phyloP scores from a whole-genome alignment of 2,113 vertebrate species.

The Microcebus griseorufus region DNA sequence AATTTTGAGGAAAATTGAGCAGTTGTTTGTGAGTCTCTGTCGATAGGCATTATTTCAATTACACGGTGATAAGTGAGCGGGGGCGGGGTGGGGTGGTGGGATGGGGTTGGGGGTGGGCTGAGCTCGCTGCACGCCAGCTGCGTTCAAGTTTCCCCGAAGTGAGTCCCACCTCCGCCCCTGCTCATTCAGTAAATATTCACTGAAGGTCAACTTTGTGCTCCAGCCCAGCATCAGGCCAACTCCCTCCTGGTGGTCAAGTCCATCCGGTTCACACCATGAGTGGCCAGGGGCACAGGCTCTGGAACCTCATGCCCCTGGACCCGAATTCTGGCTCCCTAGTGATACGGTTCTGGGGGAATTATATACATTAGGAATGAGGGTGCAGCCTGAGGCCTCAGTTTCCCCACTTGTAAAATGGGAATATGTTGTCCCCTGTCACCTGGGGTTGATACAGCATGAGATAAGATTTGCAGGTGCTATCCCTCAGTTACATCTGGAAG shows the following conservation, averaged over 20 bases:
- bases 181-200: conserved; percentile 48
- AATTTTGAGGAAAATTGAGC: conserved; percentile 97
- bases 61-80: conserved; percentile 89
- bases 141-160: conserved; percentile 52
- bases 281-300: neutral
- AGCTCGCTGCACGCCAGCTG: neutral
- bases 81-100: neutral
- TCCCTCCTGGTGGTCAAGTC: neutral
- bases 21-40: conserved; percentile 97
- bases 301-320: neutral
- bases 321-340: neutral
- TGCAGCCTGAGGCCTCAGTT: neutral
- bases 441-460: neutral
- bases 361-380: neutral
- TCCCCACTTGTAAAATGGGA: neutral
- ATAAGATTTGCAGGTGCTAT: neutral
- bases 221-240: fast-evolving
- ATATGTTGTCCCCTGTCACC: neutral
- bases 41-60: conserved; percentile 97
- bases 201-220: neutral
- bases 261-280: neutral
- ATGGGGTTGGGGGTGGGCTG: neutral
- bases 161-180: neutral
- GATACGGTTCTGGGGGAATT: neutral
- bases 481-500: neutral